These are phyloP conservation scores for Linhomoeus sp. DNA, from an alignment of 2,888 invertebrate species.

Conservation along the genomic window DNA sequence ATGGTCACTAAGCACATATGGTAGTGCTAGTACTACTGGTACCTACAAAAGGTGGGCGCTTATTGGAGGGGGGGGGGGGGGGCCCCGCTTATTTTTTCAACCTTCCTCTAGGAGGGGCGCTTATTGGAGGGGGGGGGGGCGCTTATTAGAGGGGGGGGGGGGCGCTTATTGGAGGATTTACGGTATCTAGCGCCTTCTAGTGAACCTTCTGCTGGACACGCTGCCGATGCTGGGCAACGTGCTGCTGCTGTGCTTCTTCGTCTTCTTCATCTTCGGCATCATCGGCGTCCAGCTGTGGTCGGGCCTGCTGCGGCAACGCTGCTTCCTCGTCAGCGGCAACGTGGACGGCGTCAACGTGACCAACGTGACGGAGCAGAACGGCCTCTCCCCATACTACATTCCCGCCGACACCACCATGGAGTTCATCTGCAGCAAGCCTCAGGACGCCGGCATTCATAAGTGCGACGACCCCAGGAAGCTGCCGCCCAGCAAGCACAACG, in stretches of 20 bases:
- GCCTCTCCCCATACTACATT: constrained; percentile 17
- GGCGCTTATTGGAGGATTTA: too few species aligned
- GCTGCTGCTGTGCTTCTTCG: constrained; percentile 85
- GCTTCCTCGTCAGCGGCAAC: constrained; percentile 45
- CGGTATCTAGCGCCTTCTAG: constrained; percentile 54
- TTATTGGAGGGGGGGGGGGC: too few species aligned
- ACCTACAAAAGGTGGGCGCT: too few species aligned
- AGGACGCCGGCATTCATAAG: constrained; percentile 80
- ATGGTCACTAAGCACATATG: too few species aligned
- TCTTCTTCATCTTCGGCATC: constrained; percentile 99
- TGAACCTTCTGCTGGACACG: constrained; percentile 92
- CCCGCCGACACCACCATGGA: constrained; percentile 44
- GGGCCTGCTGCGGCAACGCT: constrained; percentile 80
- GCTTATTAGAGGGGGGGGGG: too few species aligned
- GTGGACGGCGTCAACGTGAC: neutral
- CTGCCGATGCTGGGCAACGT: constrained; percentile 99
- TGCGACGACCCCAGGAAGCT: constrained; percentile 67
- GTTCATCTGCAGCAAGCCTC: constrained; percentile 78
- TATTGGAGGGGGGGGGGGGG: too few species aligned
- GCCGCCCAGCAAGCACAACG: constrained; percentile 52
- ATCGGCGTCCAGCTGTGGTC: constrained; percentile 99
- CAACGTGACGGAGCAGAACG: constrained; percentile 2
- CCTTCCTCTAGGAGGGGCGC: too few species aligned
- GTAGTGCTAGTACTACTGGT: too few species aligned
- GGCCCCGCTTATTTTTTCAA: too few species aligned